These are phyloP conservation scores for Spodoptera frugiperda DNA, from an alignment of 1,140 invertebrate species.

Conservation along the genomic window DNA sequence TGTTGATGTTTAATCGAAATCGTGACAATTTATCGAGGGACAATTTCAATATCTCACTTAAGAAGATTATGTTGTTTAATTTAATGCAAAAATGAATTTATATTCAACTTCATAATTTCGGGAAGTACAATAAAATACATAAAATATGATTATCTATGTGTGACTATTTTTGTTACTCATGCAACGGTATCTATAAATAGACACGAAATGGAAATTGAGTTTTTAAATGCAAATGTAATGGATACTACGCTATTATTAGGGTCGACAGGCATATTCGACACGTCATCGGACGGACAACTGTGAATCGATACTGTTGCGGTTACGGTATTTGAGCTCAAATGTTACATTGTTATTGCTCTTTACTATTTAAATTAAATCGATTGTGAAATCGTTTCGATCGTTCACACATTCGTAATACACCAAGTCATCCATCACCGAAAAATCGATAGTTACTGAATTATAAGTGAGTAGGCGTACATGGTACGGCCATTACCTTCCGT, in stretches of 20 bases:
- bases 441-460: constrained; percentile 29
- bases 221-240: constrained; percentile 43
- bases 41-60: constrained; percentile 25
- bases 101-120: too few relatives aligned
- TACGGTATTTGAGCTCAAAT: constrained; percentile 39
- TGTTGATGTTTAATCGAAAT: constrained; percentile 32
- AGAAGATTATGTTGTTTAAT: constrained; percentile 36
- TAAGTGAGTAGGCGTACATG: constrained; percentile 38
- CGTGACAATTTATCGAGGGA: constrained; percentile 9
- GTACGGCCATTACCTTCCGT: constrained; percentile 38
- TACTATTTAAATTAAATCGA: constrained; percentile 46
- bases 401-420: constrained; percentile 34
- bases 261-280: constrained; percentile 39
- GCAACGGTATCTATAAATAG: constrained; percentile 8
- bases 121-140: too few relatives aligned
- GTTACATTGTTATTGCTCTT: constrained; percentile 33
- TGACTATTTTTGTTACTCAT: constrained; percentile 8
- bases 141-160: too few relatives aligned
- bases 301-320: constrained; percentile 43
- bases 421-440: constrained; percentile 39
- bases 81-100: constrained; percentile 24
- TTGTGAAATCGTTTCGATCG: constrained; percentile 36
- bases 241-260: constrained; percentile 31
- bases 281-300: constrained; percentile 37
- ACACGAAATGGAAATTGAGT: constrained; percentile 24